Base-by-base conservation (phyloP, 2,113 vertebrate species). In the Neotragus pygmaeus region DNA sequence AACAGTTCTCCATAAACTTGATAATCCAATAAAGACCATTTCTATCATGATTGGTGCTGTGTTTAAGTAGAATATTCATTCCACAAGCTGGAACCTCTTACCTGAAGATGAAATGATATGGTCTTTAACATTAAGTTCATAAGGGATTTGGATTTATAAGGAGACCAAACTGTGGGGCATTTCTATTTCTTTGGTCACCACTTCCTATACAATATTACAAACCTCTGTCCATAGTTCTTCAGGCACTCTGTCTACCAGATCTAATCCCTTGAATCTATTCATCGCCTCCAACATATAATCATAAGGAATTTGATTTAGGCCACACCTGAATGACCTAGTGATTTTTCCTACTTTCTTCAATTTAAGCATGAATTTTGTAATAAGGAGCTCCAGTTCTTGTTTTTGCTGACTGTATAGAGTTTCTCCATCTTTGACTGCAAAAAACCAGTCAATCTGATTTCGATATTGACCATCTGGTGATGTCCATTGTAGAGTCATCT, bases 101-200 rank as follows among this genome's bases (percentile, higher is more conserved):
- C 33, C 43, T 14, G n/a, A 62, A 80, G 15, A 23, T 27, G 39
- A 30, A 53, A 51, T 14, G 16, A 16, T 36, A 12, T 1, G 30
- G 5, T 28, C 84, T 70, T 93, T 17, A 81, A 88, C 30, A 33
- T 0, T 5, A 25, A 73, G 27, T 7, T 12, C 66, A 1, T 21
- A 62, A 49, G 16, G 17, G 30, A 80, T 51, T 33, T 51, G 47
- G 47, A 51, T 53, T 96, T 94, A 92, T 51, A 81, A 95, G 78
- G 51, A 78, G 39, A 33, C 7, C 25, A 39, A 66, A 55, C 17
- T 57, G 16, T 91, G 45, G 14, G 57, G 3, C 21, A 51, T 75
- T 27, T 75, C 70, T 43, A 27, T 75, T 43, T 75, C 70, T 75
- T 75, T 75, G 39, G 70, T 43, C 39, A 75, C 70, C 23, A 43